Evolutionary conservation across 2,888 invertebrate species (phyloP).

Genomic region (Drosophila conformis): DNA sequence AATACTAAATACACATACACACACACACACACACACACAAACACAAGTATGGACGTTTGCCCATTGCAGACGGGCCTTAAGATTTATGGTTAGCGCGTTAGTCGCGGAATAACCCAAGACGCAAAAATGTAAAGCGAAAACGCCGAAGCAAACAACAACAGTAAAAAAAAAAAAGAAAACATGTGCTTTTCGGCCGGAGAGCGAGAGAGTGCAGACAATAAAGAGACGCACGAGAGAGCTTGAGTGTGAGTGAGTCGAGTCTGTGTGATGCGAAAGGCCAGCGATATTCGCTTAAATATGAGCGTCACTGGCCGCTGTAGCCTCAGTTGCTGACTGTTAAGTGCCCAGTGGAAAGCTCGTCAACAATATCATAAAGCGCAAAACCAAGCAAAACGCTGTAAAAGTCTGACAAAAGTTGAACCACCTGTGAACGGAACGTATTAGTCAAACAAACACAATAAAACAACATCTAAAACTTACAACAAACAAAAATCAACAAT

Average conservation of each 20-base stretch:
- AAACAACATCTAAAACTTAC: neutral
- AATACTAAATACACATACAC: conserved; percentile 12
- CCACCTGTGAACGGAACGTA: conserved; percentile 26
- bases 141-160: conserved; percentile 44
- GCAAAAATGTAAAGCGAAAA: conserved; percentile 54
- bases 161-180: conserved; percentile 59
- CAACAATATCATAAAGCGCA: conserved; percentile 3
- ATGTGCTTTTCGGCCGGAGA: conserved; percentile 58
- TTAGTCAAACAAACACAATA: conserved; percentile 10
- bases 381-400: conserved; percentile 1
- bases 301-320: conserved; percentile 50
- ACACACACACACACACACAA: neutral
- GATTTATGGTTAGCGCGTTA: conserved; percentile 66
- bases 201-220: neutral
- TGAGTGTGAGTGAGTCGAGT: conserved; percentile 4
- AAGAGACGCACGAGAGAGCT: conserved; percentile 5
- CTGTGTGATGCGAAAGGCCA: conserved; percentile 9
- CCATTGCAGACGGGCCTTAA: conserved; percentile 37
- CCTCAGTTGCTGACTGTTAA: conserved; percentile 73
- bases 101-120: conserved; percentile 68
- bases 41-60: conserved; percentile 2
- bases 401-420: conserved; percentile 14
- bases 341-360: conserved; percentile 56
- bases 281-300: conserved; percentile 69
- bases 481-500: conserved; percentile 5